Evolutionary conservation across 2,797 vertebrate species (phyloP).

Genomic region (Acanthurus tractus): DNA sequence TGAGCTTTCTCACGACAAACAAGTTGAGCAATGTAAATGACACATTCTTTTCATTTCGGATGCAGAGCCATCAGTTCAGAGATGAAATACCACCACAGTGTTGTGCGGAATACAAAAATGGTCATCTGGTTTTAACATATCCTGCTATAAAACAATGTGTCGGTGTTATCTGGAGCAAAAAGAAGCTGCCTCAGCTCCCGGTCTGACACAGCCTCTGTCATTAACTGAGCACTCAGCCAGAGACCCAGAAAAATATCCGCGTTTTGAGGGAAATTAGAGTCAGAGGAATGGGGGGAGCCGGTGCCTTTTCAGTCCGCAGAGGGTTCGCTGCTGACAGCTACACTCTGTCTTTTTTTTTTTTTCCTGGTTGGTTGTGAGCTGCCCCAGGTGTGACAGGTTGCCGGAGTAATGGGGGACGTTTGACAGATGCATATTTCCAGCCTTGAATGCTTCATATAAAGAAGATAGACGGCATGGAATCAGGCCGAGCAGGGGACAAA

Average conservation of each 20-base stretch:
- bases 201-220: slow-evolving; percentile 63
- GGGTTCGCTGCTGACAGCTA: slow-evolving; percentile 77
- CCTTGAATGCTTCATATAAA: slow-evolving; percentile 86
- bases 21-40: slow-evolving; percentile 1
- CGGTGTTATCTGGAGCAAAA: slow-evolving; percentile 55
- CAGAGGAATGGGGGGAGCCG: slow-evolving; percentile 70
- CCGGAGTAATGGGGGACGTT: slow-evolving; percentile 81
- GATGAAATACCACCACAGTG: background rate
- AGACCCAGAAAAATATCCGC: slow-evolving; percentile 72
- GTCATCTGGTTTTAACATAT: slow-evolving; percentile 17
- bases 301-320: slow-evolving; percentile 74
- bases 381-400: slow-evolving; percentile 85
- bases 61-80: slow-evolving; percentile 7
- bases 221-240: slow-evolving; percentile 66
- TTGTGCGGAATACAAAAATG: background rate
- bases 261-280: slow-evolving; percentile 79
- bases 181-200: slow-evolving; percentile 65
- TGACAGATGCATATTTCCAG: slow-evolving; percentile 86
- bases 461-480: slow-evolving; percentile 82
- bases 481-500: slow-evolving; percentile 76
- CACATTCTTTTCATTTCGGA: slow-evolving; percentile 32
- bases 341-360: slow-evolving; percentile 79
- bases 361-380: slow-evolving; percentile 69
- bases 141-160: slow-evolving; percentile 40
- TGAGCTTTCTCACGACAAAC: slow-evolving; percentile 18